These are phyloP conservation scores for Quadroppia sp. DNA, from an alignment of 2,888 invertebrate species.

Conservation along the genomic window DNA sequence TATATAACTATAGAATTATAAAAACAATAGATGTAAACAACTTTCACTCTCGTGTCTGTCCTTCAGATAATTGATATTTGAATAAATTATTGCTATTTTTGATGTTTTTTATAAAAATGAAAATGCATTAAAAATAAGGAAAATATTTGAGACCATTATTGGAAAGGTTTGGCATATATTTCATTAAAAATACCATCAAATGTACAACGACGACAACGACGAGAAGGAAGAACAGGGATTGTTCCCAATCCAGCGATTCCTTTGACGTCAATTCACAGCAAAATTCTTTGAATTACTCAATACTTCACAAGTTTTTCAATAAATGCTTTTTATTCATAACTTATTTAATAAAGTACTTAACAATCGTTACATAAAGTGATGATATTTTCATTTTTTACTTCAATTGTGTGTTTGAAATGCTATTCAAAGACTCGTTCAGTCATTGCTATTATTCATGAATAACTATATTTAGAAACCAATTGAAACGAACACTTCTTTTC, in stretches of 20 bases:
- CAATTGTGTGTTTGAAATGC: no score
- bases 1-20: not conserved
- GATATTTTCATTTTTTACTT: no score
- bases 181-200: conserved; percentile 8
- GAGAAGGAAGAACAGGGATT: not conserved
- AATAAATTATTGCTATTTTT: not conserved
- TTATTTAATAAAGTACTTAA: no score
- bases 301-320: not conserved
- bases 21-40: not conserved
- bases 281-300: conserved; percentile 22
- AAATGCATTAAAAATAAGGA: conserved; percentile 1
- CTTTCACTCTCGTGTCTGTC: not conserved
- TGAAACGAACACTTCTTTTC: not conserved
- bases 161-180: conserved; percentile 4
- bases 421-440: not conserved
- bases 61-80: not conserved
- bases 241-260: conserved; percentile 15
- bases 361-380: no score
- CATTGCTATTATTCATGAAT: not conserved
- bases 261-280: conserved; percentile 19
- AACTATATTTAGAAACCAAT: not conserved
- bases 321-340: no score
- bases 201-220: not conserved
- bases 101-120: not conserved
- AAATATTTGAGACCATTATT: not conserved